Base-by-base conservation (phyloP, 2,797 vertebrate genomes). In the Enteromius paludinosus region DNA sequence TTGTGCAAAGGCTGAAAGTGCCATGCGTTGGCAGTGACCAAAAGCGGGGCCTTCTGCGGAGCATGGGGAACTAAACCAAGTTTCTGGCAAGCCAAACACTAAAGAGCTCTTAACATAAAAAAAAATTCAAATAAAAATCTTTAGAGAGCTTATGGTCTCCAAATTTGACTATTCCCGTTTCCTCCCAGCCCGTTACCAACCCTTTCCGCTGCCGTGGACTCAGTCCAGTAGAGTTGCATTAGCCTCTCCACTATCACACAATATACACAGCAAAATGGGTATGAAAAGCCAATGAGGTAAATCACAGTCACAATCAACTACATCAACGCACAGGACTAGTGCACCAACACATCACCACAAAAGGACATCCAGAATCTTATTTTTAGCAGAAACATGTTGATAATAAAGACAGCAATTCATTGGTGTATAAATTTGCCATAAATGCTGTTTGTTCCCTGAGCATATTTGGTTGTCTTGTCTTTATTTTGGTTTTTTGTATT, bases 321-420 rank as follows among this genome's bases (percentile, higher is more conserved):
- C 92, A 95, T 94, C 94, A 92, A 90, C 95, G 94, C 93, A 94
- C 87, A 93, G 93, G 93, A 95, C 95, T 92, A 94, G 88, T 79
- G 86, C 86, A 92, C 87, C 87, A 92, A 95, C 93, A 96, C 95
- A 95, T 91, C 94, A 94, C 94, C 88, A 90, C 91, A 83, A 93
- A 93, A 92, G 92, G 91, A 95, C 91, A 95, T 87, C 92, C 94
- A 93, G 92, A 85, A 91, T 93, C 79, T 93, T 54, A 71, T 35
- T 56, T 84, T 89, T 87, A 86, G 90, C 89, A 91, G 89, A 86
- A 86, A 90, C 68, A 88, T 84, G 33, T 83, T 87, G 87, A 84
- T 41, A 47, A 74, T 43, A 73, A 81, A 82, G 33, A 85, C 71
- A 87, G 72, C 78, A 83, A 54, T 73, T 80, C 43, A 54, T 28